These are phyloP conservation scores for Eupithecia subumbrata DNA, from an alignment of 2,888 invertebrate genomes.

Conservation along the genomic window DNA sequence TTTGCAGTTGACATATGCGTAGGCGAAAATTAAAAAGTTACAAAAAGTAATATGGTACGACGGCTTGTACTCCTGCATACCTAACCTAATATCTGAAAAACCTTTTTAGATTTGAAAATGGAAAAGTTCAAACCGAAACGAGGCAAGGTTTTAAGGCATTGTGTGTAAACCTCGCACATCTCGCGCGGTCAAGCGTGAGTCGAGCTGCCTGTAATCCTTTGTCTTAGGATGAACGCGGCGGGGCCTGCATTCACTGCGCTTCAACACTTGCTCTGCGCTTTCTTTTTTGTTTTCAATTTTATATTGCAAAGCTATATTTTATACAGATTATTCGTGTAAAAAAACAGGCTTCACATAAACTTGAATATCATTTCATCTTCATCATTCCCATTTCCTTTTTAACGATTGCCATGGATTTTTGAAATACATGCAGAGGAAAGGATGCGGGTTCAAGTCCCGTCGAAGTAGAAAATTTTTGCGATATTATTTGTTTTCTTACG, in stretches of 20 bases:
- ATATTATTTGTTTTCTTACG: too few relatives aligned
- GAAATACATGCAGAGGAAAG: too few relatives aligned
- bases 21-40: neutral
- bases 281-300: conserved; percentile 9
- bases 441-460: too few relatives aligned
- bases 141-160: conserved; percentile 4
- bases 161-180: conserved; percentile 17
- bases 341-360: neutral
- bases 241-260: conserved; percentile 5
- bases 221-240: conserved; percentile 15
- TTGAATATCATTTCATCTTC: too few relatives aligned
- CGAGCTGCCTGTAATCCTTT: conserved; percentile 22
- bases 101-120: neutral
- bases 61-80: neutral
- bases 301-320: neutral
- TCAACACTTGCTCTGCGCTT: neutral
- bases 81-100: neutral
- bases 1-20: neutral
- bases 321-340: neutral
- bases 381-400: neutral
- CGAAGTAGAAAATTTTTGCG: too few relatives aligned
- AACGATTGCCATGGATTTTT: neutral
- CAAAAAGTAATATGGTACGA: neutral
- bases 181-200: conserved; percentile 23
- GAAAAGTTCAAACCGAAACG: neutral